Evolutionary conservation across 2,113 vertebrate species (phyloP).

Genomic region (Brachyhypopomus gauderio): DNA sequence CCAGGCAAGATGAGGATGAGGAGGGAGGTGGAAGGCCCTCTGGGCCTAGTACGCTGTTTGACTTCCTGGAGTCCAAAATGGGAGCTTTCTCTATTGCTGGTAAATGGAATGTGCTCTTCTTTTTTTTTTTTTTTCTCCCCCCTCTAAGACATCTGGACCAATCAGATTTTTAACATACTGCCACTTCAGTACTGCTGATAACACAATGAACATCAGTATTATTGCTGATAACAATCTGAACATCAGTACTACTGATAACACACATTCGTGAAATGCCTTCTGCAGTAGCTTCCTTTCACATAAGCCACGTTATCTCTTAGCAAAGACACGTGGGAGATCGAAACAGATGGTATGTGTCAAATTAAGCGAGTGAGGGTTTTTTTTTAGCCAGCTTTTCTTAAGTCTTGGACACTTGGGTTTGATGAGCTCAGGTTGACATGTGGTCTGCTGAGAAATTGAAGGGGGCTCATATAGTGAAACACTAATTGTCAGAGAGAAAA

Average conservation of each 20-base stretch:
- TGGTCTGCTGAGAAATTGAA: constrained; percentile 36
- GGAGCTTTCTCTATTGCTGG: constrained; percentile 89
- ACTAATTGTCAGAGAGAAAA: neutral
- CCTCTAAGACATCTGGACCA: neutral
- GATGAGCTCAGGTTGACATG: constrained; percentile 35
- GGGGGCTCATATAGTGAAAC: constrained; percentile 24
- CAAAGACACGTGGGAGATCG: neutral
- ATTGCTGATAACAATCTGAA: neutral
- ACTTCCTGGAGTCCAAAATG: constrained; percentile 97
- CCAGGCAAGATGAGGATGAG: constrained; percentile 88
- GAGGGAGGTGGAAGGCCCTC: constrained; percentile 85
- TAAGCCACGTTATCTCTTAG: neutral
- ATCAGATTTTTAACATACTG: no score
- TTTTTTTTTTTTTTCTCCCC: neutral
- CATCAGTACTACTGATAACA: neutral
- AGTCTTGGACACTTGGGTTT: constrained; percentile 34
- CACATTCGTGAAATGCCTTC: neutral
- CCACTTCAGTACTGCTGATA: neutral
- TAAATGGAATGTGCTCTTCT: constrained; percentile 60
- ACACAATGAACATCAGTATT: neutral
- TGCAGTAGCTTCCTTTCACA: neutral
- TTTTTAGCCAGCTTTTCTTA: constrained; percentile 48
- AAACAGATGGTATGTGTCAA: constrained; percentile 47
- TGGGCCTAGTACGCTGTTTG: constrained; percentile 93
- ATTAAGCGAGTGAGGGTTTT: constrained; percentile 10